These are phyloP conservation scores for Cydia strobilella DNA, from an alignment of 1,140 invertebrate genomes.

Conservation along the genomic window DNA sequence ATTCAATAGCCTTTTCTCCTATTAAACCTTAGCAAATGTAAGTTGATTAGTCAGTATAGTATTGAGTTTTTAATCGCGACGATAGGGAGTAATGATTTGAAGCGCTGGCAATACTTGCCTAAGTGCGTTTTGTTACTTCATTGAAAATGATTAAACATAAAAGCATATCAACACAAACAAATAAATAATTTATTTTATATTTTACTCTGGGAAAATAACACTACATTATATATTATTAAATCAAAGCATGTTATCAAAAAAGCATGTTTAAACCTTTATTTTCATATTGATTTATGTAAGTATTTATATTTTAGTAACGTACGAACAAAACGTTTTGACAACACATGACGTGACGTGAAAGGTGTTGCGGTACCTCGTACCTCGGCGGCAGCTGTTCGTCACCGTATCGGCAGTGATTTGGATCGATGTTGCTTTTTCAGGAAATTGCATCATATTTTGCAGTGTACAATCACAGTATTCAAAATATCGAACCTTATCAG, in stretches of 20 bases:
- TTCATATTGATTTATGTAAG: background rate
- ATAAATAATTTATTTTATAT: too few relatives aligned
- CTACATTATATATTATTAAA: background rate
- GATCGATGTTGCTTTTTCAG: slow-evolving; percentile 27
- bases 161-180: too few relatives aligned
- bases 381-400: slow-evolving; percentile 20
- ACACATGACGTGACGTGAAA: background rate
- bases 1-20: too few relatives aligned
- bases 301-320: background rate
- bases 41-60: background rate
- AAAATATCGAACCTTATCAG: slow-evolving; percentile 19
- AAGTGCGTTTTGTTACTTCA: background rate
- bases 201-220: background rate
- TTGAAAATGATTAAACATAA: too few relatives aligned
- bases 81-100: background rate
- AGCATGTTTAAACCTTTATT: background rate
- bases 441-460: slow-evolving; percentile 25
- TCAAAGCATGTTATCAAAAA: background rate
- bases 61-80: background rate
- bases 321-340: slow-evolving; percentile 27
- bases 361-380: background rate
- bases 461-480: slow-evolving; percentile 27
- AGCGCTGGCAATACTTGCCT: background rate
- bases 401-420: slow-evolving; percentile 26
- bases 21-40: too few relatives aligned